phyloP scores from a whole-genome alignment of 2,888 invertebrate species.

The Hipparchia sbordonii region DNA sequence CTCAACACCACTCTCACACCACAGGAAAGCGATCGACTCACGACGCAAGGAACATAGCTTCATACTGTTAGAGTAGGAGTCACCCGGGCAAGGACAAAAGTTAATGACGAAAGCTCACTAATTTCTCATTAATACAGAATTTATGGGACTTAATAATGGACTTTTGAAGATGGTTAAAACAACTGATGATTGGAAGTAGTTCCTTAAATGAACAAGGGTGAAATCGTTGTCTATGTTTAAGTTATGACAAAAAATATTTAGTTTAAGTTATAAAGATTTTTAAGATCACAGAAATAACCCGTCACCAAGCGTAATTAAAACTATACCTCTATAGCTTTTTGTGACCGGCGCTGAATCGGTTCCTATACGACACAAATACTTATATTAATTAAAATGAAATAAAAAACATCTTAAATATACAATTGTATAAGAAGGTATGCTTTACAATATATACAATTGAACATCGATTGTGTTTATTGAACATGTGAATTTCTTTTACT shows the following conservation, averaged over 20 bases:
- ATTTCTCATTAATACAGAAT: slow-evolving; percentile 10
- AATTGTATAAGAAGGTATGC: slow-evolving; percentile 48
- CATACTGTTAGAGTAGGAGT: slow-evolving; percentile 34
- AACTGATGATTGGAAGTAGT: slow-evolving; percentile 8
- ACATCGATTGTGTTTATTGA: slow-evolving; percentile 39
- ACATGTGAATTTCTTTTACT: slow-evolving; percentile 22
- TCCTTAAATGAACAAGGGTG: neutral
- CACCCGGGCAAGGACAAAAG: slow-evolving; percentile 41
- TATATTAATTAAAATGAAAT: slow-evolving; percentile 42
- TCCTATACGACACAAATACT: slow-evolving; percentile 66
- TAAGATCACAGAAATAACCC: slow-evolving; percentile 38
- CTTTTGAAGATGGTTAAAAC: slow-evolving; percentile 11
- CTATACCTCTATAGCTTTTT: slow-evolving; percentile 74
- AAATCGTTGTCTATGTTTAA: neutral
- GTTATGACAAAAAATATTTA: neutral
- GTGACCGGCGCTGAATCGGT: slow-evolving; percentile 56
- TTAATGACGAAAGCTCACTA: slow-evolving; percentile 39
- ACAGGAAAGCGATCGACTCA: slow-evolving; percentile 42
- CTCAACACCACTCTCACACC: slow-evolving; percentile 73
- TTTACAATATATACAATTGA: slow-evolving; percentile 71
- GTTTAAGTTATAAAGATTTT: neutral
- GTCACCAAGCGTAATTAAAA: slow-evolving; percentile 49
- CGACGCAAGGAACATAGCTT: slow-evolving; percentile 4
- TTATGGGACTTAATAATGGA: slow-evolving; percentile 5
- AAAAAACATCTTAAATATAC: slow-evolving; percentile 28